Base-by-base conservation (phyloP, 2,113 vertebrate species). In the Nesogale talazaci region DNA sequence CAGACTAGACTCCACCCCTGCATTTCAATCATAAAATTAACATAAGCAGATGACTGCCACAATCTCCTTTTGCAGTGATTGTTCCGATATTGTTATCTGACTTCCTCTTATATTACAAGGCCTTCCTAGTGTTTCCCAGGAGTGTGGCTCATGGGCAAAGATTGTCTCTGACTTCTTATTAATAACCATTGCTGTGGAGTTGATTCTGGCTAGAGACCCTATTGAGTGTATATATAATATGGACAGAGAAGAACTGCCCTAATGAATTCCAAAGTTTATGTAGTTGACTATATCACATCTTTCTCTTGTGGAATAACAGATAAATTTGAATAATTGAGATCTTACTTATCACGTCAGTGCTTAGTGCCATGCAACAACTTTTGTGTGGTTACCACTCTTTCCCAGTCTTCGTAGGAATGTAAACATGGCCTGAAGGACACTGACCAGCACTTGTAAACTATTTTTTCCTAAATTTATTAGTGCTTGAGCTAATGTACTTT, bases 401-500 rank as follows among this genome's bases (percentile, higher is more conserved):
- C 34, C 61, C 34, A 91, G 57, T 81, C 42, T 87, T 84, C 82
- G 85, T 85, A 52, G 84, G 75, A 92, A 83, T 87, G 25, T 79
- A 74, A 56, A 34, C 67, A 52, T 82, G 76, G 52, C 57, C 38
- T 89, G 82, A 92, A n/a, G 63, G 27, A 82, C 63, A 36, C 12
- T 14, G 25, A 86, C 29, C 78, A 40, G 31, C 52, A 75, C 61
- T 90, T 87, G 91, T 86, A 57, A 82, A 63, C 31, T 78, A 70
- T 8, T 46, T 92, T 79, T 84, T 82, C 6, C 3, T 46, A 91
- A 83, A 81, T 91, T 96, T 87, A 79, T 94, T 65, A 91, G 79
- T 31, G 42, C 85, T 91, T 89, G 63, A 91, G 36, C 19, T 89
- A 91, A 94, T 92, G 15, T 76, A 56, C 88, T 92, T 97, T 94